Evolutionary conservation across 2,888 invertebrate species (phyloP), one percentile per base, ranked within the genome.

Genomic region (Drosophila emarginata): DNA sequence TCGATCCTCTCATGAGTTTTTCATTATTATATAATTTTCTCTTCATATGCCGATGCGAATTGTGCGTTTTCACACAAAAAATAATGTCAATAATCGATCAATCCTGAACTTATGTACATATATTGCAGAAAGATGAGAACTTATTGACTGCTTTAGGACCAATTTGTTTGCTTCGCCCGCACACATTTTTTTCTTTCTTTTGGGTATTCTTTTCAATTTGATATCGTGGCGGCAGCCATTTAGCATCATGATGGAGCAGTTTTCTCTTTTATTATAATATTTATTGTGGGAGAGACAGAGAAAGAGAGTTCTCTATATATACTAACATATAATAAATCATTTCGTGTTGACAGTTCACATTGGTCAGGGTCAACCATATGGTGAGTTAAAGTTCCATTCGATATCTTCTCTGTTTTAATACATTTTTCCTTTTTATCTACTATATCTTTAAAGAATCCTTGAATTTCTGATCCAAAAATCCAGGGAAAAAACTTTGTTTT

Each of bases 141-240:
- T 32, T 32, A 7, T 32, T 9, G 32, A 32, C 14, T 45, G 11
- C 12, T 21, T 45, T 45, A 2, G 9, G 18, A 52, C 21, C 79
- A 87, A 88, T 88, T 89, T 89, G 83, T 72, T 85, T 61, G 72
- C 78, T 72, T 75, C 74, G 68, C 89, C 88, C 87, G 80, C 89
- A 89, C 86, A 71, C 69, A 53, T 56, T 18, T 50, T 72, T 54
- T 60, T 59, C 56, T 18, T 50, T 72, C 50, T 60, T 59, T 59
- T 18, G 62, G 23, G 21, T 65, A 52, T 71, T 65, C 62, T 61
- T 62, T 67, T 64, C 39, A 36, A 65, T 45, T 56, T 69, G 69
- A 77, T 74, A 61, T 57, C 58, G 57, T 45, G 45, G 45, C 45
- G 18, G 45, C 40, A 54, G 53, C 57, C 77, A 77, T 82, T 89